Evolutionary conservation across 2,113 vertebrate species (phyloP), one percentile per base, ranked within the genome.

Genomic region (Smithornis capensis): DNA sequence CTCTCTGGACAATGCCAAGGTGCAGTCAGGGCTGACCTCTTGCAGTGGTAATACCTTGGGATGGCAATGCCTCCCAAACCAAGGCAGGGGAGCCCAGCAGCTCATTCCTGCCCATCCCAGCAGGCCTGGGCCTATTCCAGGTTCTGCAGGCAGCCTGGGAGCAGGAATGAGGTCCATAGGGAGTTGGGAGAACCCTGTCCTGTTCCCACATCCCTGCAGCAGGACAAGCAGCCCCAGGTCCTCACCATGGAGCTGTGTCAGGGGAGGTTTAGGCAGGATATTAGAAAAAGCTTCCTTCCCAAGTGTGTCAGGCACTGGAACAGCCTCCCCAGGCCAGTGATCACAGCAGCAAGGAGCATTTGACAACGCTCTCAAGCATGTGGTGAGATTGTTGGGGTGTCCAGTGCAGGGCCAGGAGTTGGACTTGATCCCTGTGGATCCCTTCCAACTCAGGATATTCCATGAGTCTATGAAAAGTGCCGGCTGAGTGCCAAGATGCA

Each of bases 291-390:
- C 14, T 37, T 50, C 27, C 68, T 77, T 11, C 27, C 14, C 18
- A 33, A 69, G 55, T 8, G 7, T 77, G 14, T 9, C 31, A 14
- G 19, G 25, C 14, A 37, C 44, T 76, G 35, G 37, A 7, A 7
- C 44, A 62, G 56, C 25, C 31, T 71, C 31, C 21, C 10, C 21
- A 31, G 53, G 21, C 53, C 37, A 59, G 42, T 37, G 21, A 37
- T 37, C 31, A 29, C 1, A 0, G 42, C 25, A 35, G 12, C 6
- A 1, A 55, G 19, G 0, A 70, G 7, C 1, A 2, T 45, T 62
- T 45, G n/a, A 29, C 38, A 38, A 6, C 1, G 3, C 11, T 47
- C 8, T 8, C 14, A 62, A 45, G 4, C 8, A 12, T 65, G 47
- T 21, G 16, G 29, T 70, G n/a, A 29, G 24, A 18, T 19, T 49